Base-by-base conservation (phyloP, 1,140 invertebrate species). In the Ectropis grisescens region DNA sequence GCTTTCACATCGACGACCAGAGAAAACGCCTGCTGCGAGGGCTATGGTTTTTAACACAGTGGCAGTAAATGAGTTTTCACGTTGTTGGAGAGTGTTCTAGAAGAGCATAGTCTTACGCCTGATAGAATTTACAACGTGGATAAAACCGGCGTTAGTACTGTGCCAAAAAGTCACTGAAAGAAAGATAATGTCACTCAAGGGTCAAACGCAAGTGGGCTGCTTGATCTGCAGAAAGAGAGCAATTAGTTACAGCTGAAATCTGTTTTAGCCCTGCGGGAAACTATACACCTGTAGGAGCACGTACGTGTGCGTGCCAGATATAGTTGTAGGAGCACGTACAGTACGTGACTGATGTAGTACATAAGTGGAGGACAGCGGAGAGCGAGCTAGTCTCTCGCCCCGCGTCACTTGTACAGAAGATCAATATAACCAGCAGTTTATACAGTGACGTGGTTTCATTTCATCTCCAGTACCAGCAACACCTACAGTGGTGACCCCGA, bases 61-160 rank as follows among this genome's bases (percentile, higher is more conserved):
- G 14, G 32, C 27, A 8, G 47, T 60, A 3, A 23, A 10, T 24
- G 32, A 48, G 3, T 55, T 68, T 41, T 38, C 12, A 19, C 11
- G 11, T 41, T 47, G 11, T 22, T 47, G 9, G 38, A 30, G 11
- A 30, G 43, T 10, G 28, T 44, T 13, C 34, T 33, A 23, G 47
- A 39, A 12, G 16, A 51, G 23, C 33, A 47, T 37, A 26, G 41
- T 16, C 10, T 55, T 2, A 51, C 52, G 0, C 27, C 47, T 14
- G 43, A 51, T n/a, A 36, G 40, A 29, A 65, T 76, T 24, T 74
- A 52, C 31, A 80, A 81, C 30, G 47, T 54, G 9, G 71, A 81
- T 41, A 58, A 80, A 42, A 64, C 61, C 4, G 58, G 54, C 16
- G 16, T 19, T 4, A 2, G 32, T 60, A n/a, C 29, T 36, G 62